Conservation (phyloP, 2,113 vertebrate genomes). For the Chloropsis cyanopogon region DNA sequence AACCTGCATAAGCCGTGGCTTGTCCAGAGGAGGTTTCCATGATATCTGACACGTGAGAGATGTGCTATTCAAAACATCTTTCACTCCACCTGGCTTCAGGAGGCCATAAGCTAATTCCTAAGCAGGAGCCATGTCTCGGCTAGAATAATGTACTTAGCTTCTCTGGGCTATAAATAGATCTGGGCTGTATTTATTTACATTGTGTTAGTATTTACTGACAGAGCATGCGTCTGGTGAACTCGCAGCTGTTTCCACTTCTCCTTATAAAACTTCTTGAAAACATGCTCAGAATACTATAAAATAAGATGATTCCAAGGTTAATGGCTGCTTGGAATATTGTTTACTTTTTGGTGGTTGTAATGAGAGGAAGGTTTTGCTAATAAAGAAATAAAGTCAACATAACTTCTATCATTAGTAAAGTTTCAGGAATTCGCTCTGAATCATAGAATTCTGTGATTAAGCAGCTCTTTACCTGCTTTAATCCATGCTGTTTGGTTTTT, state of each 20-base stretch:
- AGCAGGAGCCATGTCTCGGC: not conserved
- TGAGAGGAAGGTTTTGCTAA: not conserved
- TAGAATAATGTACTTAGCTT: not conserved
- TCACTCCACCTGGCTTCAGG: not conserved
- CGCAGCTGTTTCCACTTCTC: not conserved
- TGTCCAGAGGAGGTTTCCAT: not conserved
- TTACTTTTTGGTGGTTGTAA: not conserved
- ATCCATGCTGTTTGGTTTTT: not conserved
- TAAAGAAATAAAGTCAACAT: not conserved
- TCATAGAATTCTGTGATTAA: not conserved
- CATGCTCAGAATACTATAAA: not conserved
- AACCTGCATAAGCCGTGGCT: not conserved
- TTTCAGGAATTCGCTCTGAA: not conserved
- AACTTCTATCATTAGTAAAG: rapidly evolving
- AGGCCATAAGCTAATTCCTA: not conserved
- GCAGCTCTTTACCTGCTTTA: conserved; percentile 21
- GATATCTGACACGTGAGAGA: rapidly evolving
- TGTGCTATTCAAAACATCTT: not conserved
- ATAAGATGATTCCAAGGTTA: not conserved
- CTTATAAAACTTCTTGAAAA: not conserved
- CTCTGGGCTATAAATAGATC: not conserved
- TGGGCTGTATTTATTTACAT: not conserved
- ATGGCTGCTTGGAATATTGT: not conserved
- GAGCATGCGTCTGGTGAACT: not conserved
- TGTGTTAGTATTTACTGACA: not conserved